These are phyloP conservation scores for Caenorhabditis zanzibari DNA, from an alignment of 2,888 invertebrate species.

Conservation along the genomic window DNA sequence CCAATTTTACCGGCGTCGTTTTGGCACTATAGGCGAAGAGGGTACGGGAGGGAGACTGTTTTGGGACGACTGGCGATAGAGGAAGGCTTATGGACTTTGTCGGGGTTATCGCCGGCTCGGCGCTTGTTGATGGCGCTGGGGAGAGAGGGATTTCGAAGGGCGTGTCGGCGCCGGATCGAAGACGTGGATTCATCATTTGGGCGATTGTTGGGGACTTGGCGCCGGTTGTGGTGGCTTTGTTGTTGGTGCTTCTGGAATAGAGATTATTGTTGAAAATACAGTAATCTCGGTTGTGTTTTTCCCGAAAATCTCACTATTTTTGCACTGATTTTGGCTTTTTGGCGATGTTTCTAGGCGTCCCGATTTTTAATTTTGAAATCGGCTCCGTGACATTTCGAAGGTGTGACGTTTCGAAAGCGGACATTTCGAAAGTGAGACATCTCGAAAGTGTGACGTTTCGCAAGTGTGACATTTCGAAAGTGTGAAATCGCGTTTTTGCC, in stretches of 20 bases:
- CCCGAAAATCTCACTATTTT: no score
- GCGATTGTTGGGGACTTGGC: slow-evolving; percentile 35
- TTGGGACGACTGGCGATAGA: slow-evolving; percentile 42
- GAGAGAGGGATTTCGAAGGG: slow-evolving; percentile 29
- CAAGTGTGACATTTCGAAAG: no score
- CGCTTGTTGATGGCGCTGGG: slow-evolving; percentile 11
- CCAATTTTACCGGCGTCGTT: slow-evolving; percentile 73
- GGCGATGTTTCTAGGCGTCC: no score
- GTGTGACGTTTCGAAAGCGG: no score
- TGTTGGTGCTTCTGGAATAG: slow-evolving; percentile 18
- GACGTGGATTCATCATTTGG: slow-evolving; percentile 56
- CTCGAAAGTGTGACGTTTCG: no score
- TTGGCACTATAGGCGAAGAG: slow-evolving; percentile 75
- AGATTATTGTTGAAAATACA: neutral
- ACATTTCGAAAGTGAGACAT: no score
- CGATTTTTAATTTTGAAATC: no score
- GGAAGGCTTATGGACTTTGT: slow-evolving; percentile 29
- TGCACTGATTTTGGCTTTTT: no score
- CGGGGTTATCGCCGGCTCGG: slow-evolving; percentile 5
- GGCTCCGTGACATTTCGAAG: no score
- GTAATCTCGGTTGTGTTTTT: neutral
- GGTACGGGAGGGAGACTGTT: slow-evolving; percentile 55
- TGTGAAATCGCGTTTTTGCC: no score
- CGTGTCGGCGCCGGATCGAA: slow-evolving; percentile 26
- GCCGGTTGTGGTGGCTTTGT: neutral